These are phyloP conservation scores for Pipistrellus pipistrellus DNA, from an alignment of 2,797 vertebrate genomes.

Conservation along the genomic window DNA sequence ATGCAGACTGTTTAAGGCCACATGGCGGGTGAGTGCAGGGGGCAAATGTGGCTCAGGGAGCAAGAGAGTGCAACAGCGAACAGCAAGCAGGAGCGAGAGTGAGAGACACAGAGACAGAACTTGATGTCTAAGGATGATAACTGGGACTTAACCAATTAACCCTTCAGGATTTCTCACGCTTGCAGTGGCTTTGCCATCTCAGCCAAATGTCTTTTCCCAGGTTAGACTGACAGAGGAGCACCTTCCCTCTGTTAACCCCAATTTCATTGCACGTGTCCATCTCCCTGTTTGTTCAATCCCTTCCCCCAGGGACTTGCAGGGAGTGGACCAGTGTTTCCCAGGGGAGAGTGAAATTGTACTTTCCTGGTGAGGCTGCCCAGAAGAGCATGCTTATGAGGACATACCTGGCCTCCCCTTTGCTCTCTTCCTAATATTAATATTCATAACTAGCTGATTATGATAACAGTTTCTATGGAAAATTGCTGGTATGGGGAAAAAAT, in stretches of 20 bases:
- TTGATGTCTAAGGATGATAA: not conserved
- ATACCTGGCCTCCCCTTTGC: not conserved
- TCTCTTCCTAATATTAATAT: not conserved
- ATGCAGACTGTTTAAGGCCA: not conserved
- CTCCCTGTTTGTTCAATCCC: not conserved
- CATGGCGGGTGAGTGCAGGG: not conserved
- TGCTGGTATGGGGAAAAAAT: not conserved
- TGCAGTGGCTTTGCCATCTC: not conserved
- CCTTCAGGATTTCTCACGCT: not conserved
- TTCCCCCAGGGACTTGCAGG: not conserved
- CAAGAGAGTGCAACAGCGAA: not conserved
- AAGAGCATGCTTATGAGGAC: not conserved
- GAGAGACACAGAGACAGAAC: not conserved
- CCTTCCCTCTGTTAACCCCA: not conserved
- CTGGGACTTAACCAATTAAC: not conserved
- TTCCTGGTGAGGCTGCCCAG: not conserved
- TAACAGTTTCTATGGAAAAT: not conserved
- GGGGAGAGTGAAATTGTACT: not conserved
- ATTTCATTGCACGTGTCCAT: not conserved
- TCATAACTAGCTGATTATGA: not conserved
- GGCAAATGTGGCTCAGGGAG: not conserved
- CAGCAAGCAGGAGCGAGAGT: not conserved
- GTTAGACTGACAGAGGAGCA: not conserved
- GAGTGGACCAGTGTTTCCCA: not conserved
- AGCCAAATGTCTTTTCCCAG: not conserved